Evolutionary conservation across 23 tunicate genomes (phyloP).

Genomic region (Pegea sp.): DNA sequence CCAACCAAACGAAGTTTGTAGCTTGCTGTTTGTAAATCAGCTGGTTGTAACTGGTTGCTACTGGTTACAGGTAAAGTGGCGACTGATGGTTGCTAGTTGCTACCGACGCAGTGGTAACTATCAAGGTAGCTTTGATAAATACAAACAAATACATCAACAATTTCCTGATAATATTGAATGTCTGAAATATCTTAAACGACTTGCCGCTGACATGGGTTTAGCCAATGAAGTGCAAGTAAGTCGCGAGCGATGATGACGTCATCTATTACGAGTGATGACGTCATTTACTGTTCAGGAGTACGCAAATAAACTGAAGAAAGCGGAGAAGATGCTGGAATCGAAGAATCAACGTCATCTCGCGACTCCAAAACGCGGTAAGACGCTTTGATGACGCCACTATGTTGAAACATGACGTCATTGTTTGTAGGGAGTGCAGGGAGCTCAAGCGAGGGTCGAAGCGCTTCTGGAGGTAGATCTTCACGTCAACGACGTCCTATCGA

Average conservation of each 20-base stretch:
- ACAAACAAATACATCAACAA: constrained; percentile 72
- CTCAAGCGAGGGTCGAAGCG: constrained; percentile 4
- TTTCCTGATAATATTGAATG: constrained; percentile 95
- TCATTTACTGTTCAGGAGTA: constrained; percentile 80
- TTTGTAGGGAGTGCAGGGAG: constrained; percentile 20
- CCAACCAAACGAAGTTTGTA: constrained; percentile 90
- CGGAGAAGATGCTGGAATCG: constrained; percentile 50
- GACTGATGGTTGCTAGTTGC: constrained; percentile 91
- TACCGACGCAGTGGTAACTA: constrained; percentile 84
- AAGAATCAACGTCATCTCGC: constrained; percentile 29
- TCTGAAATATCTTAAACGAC: constrained; percentile 63
- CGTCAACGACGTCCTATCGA: constrained; percentile 17
- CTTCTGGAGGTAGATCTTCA: constrained; percentile 7
- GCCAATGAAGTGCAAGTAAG: constrained; percentile 63
- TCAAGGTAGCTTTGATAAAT: constrained; percentile 78
- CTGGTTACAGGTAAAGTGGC: constrained; percentile 70
- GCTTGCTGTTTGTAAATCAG: no score
- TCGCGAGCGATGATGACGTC: no score
- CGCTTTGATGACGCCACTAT: not conserved
- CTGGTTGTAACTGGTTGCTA: no score
- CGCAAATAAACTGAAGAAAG: constrained; percentile 47
- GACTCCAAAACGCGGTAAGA: constrained; percentile 16
- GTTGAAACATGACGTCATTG: not conserved
- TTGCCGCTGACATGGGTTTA: constrained; percentile 74
- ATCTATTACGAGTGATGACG: no score